These are phyloP conservation scores for Tachystola acroxantha DNA, from an alignment of 2,888 invertebrate genomes.

Conservation along the genomic window DNA sequence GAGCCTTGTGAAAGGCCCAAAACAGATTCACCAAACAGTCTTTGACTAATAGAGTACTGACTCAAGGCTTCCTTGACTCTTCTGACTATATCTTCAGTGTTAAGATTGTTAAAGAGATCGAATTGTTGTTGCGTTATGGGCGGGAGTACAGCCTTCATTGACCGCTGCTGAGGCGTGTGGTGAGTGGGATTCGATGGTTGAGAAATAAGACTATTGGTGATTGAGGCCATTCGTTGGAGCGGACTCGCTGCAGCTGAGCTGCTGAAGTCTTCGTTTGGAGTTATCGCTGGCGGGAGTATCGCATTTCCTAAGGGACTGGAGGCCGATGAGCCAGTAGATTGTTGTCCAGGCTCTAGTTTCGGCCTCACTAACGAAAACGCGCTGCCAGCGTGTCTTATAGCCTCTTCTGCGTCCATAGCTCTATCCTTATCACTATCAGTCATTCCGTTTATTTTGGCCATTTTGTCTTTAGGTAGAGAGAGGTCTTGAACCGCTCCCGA, in stretches of 20 bases:
- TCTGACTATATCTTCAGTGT: conserved; percentile 98
- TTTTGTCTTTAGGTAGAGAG: conserved; percentile 88
- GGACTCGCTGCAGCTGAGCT: conserved; percentile 93
- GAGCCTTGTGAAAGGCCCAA: conserved; percentile 97
- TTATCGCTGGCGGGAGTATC: conserved; percentile 90
- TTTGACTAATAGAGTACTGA: conserved; percentile 97
- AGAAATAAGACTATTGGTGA: conserved; percentile 97
- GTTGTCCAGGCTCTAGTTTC: conserved; percentile 88
- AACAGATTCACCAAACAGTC: conserved; percentile 99
- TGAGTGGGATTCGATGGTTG: conserved; percentile 92
- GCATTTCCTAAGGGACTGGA: conserved; percentile 92
- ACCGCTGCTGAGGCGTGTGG: conserved; percentile 90
- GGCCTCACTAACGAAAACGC: conserved; percentile 94
- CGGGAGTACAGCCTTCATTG: conserved; percentile 96
- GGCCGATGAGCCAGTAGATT: conserved; percentile 86
- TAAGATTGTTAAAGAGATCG: conserved; percentile 97
- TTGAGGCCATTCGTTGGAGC: conserved; percentile 97
- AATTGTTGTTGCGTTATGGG: conserved; percentile 99
- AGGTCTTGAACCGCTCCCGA: conserved; percentile 87
- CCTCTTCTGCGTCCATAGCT: conserved; percentile 80
- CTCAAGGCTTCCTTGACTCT: conserved; percentile 96
- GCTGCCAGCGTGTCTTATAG: conserved; percentile 86
- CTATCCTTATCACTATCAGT: conserved; percentile 84
- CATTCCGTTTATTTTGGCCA: conserved; percentile 80
- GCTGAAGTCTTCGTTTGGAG: conserved; percentile 88